Conservation (phyloP, 2,888 invertebrate species). For the Taphrorychus bicolor region DNA sequence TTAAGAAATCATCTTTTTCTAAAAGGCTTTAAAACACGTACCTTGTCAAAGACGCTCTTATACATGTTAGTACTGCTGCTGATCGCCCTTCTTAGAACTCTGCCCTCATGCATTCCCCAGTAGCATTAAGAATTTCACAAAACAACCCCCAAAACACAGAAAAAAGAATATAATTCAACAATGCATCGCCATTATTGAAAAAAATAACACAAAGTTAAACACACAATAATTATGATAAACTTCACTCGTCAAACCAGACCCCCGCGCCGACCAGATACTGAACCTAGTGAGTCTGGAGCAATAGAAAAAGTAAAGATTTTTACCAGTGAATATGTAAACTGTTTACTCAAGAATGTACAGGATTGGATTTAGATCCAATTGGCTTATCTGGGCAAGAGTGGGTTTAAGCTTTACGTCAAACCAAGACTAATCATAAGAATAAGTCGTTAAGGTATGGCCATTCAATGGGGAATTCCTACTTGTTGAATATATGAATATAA, state of each 20-base stretch:
- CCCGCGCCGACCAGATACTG: not conserved
- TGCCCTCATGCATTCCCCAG: slow-evolving; percentile 11
- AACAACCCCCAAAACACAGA: not conserved
- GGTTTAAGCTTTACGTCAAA: too few species aligned
- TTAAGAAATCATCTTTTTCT: too few species aligned
- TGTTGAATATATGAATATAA: too few species aligned
- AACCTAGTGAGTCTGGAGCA: not conserved
- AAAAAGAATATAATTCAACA: not conserved
- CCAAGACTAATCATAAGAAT: not conserved
- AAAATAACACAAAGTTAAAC: not conserved
- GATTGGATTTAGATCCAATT: not conserved
- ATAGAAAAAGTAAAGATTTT: not conserved
- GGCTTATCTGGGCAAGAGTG: not conserved
- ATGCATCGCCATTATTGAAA: not conserved
- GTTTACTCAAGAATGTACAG: not conserved
- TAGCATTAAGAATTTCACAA: not conserved
- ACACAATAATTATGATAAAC: not conserved
- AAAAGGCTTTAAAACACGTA: too few species aligned
- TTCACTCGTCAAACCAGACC: not conserved
- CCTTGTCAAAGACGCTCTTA: slow-evolving; percentile 35
- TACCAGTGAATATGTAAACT: slow-evolving; percentile 1
- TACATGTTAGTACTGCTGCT: slow-evolving; percentile 16
- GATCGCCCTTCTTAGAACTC: slow-evolving; percentile 21
- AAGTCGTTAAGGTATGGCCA: too few species aligned
- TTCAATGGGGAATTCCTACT: not conserved